Evolutionary conservation across 2,888 invertebrate genomes (phyloP), one percentile per base, ranked within the genome.

Genomic region (Aspidiotus destructor): DNA sequence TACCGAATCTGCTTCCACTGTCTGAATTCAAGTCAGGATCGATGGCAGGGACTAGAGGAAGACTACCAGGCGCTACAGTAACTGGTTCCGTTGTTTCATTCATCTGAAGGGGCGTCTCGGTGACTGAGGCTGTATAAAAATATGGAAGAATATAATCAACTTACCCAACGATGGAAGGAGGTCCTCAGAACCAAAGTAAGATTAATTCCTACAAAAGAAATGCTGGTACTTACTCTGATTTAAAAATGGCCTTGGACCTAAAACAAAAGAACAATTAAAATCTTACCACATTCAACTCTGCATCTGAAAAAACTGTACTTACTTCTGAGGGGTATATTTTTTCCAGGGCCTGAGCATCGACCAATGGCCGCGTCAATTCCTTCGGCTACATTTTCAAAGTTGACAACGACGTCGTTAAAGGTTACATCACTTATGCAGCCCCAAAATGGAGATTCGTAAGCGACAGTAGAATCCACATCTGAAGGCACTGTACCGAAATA

Each of bases 401-500:
- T 89, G 61, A 90, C 81, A 62, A 86, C 85, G 69, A 84, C 82
- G 1, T 89, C 89, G 76, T 96, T 94, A 64, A 96, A 79, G 0
- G 92, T 92, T 0, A 92, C 88, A 77, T 98, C 97, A 0, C 91
- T 92, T 57, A 99, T 86, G 78, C 98, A 98, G 1, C 98, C 98
- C 41, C 83, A 80, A 76, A 95, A 92, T 6, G 88, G 83, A 7
- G 80, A 79, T 62, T 81, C 79, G 0, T 84, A 81, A 8, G 84
- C 83, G 52, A 71, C 71, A 9, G 73, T 72, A 9, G 73, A 73
- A 57, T 73, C 73, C 5, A 73, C 70, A 16, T 68, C 62, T 0
- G 74, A 71, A 2, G 91, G 89, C 2, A 91, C 78, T 0, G 93
- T 93, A n/a, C 95, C 97, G 71, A 97, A 85, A 79, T 86, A 94